These are phyloP conservation scores for Lasioglossum baleicum DNA, from an alignment of 1,140 invertebrate genomes.

Conservation along the genomic window DNA sequence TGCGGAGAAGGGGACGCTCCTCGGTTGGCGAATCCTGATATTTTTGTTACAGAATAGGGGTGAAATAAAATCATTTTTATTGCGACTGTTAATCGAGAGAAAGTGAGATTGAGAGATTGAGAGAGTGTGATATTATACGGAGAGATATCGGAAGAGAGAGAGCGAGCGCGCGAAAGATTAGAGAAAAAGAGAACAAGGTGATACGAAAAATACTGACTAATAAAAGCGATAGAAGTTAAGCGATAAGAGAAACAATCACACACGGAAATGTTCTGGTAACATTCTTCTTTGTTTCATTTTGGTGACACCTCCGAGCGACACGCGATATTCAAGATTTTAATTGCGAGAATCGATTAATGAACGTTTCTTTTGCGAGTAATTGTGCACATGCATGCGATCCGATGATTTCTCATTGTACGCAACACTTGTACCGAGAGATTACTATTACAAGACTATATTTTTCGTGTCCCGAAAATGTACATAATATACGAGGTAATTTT, in stretches of 20 bases:
- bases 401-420: conserved; percentile 5
- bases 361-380: conserved; percentile 17
- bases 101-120: conserved; percentile 48
- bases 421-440: conserved; percentile 6
- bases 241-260: conserved; percentile 9
- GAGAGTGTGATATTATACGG: conserved; percentile 12
- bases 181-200: conserved; percentile 53
- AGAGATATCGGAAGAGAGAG: conserved; percentile 37
- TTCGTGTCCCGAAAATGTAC: conserved; percentile 20
- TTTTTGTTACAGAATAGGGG: conserved; percentile 65
- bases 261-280: conserved; percentile 17
- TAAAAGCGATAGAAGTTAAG: conserved; percentile 21
- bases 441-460: conserved; percentile 23
- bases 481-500: conserved; percentile 12
- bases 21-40: not conserved
- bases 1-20: not conserved
- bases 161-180: conserved; percentile 48
- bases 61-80: conserved; percentile 64
- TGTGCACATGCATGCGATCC: not conserved
- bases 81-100: conserved; percentile 56
- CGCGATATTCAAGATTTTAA: conserved; percentile 16
- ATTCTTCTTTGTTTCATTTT: conserved; percentile 35
- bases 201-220: conserved; percentile 58
- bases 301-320: conserved; percentile 3
- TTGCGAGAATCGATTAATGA: conserved; percentile 32